These are phyloP conservation scores for Erebia aethiops DNA, from an alignment of 2,888 invertebrate species.

Conservation along the genomic window DNA sequence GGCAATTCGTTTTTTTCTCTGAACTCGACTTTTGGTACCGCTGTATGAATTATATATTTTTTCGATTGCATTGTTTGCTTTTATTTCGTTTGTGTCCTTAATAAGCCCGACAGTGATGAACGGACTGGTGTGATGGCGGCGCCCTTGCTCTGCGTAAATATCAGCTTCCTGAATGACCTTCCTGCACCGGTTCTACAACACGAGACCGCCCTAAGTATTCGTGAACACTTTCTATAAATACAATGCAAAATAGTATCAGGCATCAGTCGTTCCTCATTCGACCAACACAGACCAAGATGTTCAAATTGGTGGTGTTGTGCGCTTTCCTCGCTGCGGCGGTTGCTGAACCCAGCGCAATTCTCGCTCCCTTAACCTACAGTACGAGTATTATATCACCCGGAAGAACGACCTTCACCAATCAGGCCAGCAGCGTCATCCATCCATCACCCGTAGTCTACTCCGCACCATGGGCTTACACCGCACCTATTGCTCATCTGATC, in stretches of 20 bases:
- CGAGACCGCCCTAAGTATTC: conserved; percentile 68
- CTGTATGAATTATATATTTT: neutral
- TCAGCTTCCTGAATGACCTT: conserved; percentile 67
- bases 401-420: conserved; percentile 61
- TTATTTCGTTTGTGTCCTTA: conserved; percentile 30
- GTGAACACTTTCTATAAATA: conserved; percentile 70
- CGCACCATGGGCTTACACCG: conserved; percentile 52
- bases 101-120: conserved; percentile 56
- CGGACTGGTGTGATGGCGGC: conserved; percentile 53
- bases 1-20: neutral
- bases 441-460: conserved; percentile 64
- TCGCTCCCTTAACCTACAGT: conserved; percentile 53
- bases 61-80: conserved; percentile 28
- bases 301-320: conserved; percentile 83
- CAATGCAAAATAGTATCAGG: conserved; percentile 47
- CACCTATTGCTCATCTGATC: conserved; percentile 57
- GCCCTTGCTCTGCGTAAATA: conserved; percentile 70
- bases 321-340: conserved; percentile 82
- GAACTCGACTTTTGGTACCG: conserved; percentile 4
- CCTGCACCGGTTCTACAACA: conserved; percentile 71
- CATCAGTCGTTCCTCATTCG: conserved; percentile 66
- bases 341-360: conserved; percentile 62
- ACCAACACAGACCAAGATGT: conserved; percentile 78
- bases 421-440: conserved; percentile 72
- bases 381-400: conserved; percentile 56